phyloP scores from a whole-genome alignment of 2,888 invertebrate species.

The Drosophila acutilabella region DNA sequence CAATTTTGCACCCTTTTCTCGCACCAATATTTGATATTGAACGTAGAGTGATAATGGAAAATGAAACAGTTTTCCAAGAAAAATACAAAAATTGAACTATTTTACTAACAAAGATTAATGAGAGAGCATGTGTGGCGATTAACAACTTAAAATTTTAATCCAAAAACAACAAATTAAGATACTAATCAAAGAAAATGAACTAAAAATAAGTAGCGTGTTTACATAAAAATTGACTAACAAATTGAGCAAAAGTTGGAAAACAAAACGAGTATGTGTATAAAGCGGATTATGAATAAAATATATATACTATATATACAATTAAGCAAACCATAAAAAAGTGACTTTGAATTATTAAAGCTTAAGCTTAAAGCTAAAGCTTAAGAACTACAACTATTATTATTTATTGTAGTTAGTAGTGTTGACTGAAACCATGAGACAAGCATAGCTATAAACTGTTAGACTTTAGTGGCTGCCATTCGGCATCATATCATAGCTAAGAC shows the following conservation, averaged over 20 bases:
- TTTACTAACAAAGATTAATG: slow-evolving; percentile 50
- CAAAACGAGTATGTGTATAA: slow-evolving; percentile 37
- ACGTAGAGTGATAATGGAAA: slow-evolving; percentile 72
- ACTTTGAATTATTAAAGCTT: slow-evolving; percentile 27
- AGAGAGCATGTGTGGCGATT: slow-evolving; percentile 61
- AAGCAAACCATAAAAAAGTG: slow-evolving; percentile 39
- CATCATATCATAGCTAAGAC: not conserved
- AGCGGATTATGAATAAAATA: slow-evolving; percentile 58
- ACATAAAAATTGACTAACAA: slow-evolving; percentile 50
- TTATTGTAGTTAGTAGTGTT: not conserved
- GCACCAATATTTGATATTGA: slow-evolving; percentile 79
- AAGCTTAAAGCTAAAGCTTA: slow-evolving; percentile 6
- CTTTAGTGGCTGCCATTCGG: too few relatives aligned
- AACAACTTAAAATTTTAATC: slow-evolving; percentile 49
- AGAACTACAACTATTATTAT: not conserved
- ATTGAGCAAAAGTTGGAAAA: slow-evolving; percentile 27
- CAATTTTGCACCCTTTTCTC: slow-evolving; percentile 70
- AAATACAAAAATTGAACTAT: slow-evolving; percentile 51
- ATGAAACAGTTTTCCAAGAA: slow-evolving; percentile 34
- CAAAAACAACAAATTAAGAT: slow-evolving; percentile 9
- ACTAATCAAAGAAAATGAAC: slow-evolving; percentile 1
- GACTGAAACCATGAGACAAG: too few relatives aligned
- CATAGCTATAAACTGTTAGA: too few relatives aligned
- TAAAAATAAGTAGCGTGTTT: slow-evolving; percentile 69
- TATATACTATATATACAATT: slow-evolving; percentile 47